phyloP scores from a whole-genome alignment of 92 coral and sea anemone species.

The Anthopleura xanthogrammica region DNA sequence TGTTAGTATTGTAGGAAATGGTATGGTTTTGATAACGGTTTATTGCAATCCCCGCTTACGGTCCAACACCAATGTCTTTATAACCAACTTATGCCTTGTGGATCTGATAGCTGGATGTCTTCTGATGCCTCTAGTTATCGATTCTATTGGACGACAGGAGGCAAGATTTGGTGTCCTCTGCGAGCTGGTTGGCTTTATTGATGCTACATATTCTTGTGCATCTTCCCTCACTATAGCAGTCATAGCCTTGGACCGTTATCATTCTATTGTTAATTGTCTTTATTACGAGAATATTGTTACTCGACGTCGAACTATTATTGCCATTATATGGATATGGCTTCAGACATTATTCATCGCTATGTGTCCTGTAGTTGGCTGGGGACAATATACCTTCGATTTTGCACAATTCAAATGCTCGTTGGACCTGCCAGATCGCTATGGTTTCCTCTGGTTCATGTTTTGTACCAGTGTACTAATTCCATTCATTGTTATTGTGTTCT shows the following conservation, averaged over 20 bases:
- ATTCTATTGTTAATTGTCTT: constrained; percentile 88
- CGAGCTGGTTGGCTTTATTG: constrained; percentile 70
- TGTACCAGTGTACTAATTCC: constrained; percentile 66
- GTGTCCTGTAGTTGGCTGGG: constrained; percentile 86
- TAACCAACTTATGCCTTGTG: constrained; percentile 79
- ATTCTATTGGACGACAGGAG: constrained; percentile 43
- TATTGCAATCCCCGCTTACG: constrained; percentile 83
- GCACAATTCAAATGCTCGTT: constrained; percentile 73
- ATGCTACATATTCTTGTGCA: constrained; percentile 76
- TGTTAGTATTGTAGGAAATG: constrained; percentile 59
- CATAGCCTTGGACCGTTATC: constrained; percentile 90
- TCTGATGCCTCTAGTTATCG: constrained; percentile 67
- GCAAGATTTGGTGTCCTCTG: constrained; percentile 47
- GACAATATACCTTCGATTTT: constrained; percentile 56
- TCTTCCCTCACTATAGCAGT: constrained; percentile 84
- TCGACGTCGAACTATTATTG: constrained; percentile 69
- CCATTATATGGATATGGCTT: constrained; percentile 75
- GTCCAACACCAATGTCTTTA: constrained; percentile 83
- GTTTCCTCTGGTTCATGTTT: constrained; percentile 62
- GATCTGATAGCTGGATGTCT: constrained; percentile 76
- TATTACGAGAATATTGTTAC: constrained; percentile 87
- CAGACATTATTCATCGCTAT: constrained; percentile 63
- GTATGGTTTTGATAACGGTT: constrained; percentile 73
- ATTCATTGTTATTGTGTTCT: constrained; percentile 64
- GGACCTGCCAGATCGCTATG: constrained; percentile 57